Evolutionary conservation across 2,888 invertebrate genomes (phyloP).

Genomic region (Trachelus troglodyta): DNA sequence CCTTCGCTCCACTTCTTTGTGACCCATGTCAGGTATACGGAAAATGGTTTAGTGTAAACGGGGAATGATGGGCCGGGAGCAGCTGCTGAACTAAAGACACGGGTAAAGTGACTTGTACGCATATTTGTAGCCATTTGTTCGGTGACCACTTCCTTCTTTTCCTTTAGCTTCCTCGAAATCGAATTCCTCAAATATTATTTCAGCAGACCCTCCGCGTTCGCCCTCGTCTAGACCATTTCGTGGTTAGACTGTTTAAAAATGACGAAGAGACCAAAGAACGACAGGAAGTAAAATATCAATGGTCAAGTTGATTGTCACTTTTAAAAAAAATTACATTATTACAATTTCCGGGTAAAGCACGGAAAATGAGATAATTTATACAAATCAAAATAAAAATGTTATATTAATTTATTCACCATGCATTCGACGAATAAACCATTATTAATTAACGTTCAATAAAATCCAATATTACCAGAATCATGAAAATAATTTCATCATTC

Average conservation of each 20-base stretch:
- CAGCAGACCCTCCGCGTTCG: conserved; percentile 30
- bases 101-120: conserved; percentile 33
- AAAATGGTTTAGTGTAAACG: conserved; percentile 24
- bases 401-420: background rate
- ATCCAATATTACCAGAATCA: background rate
- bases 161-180: conserved; percentile 22
- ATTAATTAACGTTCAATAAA: background rate
- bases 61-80: conserved; percentile 17
- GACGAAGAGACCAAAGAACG: no score
- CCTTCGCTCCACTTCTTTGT: conserved; percentile 8
- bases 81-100: conserved; percentile 25
- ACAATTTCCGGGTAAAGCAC: no score
- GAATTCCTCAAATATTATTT: conserved; percentile 50
- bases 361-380: no score
- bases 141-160: conserved; percentile 15
- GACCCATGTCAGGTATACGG: conserved; percentile 11
- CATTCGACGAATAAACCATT: background rate
- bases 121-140: conserved; percentile 53
- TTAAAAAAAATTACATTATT: background rate
- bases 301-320: background rate
- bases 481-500: background rate
- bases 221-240: background rate
- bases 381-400: background rate
- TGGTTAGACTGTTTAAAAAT: background rate
- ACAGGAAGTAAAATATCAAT: background rate